Base-by-base conservation (phyloP, 2,113 vertebrate species). In the Laticauda laticaudata region DNA sequence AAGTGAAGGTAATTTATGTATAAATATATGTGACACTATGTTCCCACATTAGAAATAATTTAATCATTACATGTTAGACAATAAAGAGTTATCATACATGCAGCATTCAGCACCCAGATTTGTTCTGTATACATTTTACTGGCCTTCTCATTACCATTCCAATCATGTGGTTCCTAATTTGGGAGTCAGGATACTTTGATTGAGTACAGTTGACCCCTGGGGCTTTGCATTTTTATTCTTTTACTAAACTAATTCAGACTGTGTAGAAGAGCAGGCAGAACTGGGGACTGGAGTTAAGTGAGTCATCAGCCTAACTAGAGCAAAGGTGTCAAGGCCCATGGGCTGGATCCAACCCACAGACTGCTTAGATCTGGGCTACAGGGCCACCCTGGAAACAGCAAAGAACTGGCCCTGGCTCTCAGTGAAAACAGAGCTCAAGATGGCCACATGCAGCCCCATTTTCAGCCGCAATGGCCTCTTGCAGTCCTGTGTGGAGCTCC, bases 1-100 rank as follows among this genome's bases (percentile, higher is more conserved):
- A 98, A 94, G 98, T 99, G 61, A 99, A 99, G 98, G 99, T 99
- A 97, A 45, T 89, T 61, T 89, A 94, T 93, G 0, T n/a, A 93
- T 75, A 75, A 92, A 61, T 56, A 21, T 43, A 90, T 54, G 21
- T 54, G 5, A 48, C 81, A 18, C 87, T n/a, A 55, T 88, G 59
- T 57, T 34, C 9, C 87, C 20, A 24, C 24, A 10, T 3, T 14
- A 93, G 34, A 0, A 93, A 94, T 81, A 54, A 3, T 61, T 59
- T 81, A 26, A 12, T n/a, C 11, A 57, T 88, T 57, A 43, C 56
- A 4, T 11, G 86, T 93, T 39, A 90, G 89, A 92, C n/a, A 43
- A 95, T 39, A 81, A 81, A 43, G 7, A 18, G 18, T 43, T 43
- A 81, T 21, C 18, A 81, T 81, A 81, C 21, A 43, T 81, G 6